Percentiles rank a stretch among this genome's conserved stretches.
Conservation (phyloP, 2,797 vertebrate species). For the Notamacropus eugenii region DNA sequence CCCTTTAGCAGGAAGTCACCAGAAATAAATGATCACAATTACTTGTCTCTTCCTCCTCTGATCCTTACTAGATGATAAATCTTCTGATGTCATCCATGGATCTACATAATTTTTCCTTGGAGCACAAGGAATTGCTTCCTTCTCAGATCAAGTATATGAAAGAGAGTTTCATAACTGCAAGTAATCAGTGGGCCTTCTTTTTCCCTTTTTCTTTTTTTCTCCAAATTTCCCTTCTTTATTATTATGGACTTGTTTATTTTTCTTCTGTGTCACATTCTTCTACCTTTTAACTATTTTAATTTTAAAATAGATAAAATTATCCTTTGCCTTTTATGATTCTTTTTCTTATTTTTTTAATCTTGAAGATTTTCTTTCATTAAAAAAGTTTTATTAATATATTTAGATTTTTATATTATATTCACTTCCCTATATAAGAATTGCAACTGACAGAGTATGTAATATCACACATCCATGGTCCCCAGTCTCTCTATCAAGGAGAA, state of each 20-base stretch:
- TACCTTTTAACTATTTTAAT: neutral
- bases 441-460: neutral
- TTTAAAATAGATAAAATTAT: neutral
- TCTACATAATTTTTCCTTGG: neutral
- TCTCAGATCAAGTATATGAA: neutral
- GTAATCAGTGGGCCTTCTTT: neutral
- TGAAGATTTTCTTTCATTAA: neutral
- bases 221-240: neutral
- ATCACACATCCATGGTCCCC: neutral
- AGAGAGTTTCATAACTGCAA: neutral
- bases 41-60: neutral
- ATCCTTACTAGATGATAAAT: neutral
- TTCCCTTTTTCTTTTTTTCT: neutral
- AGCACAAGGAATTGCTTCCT: neutral
- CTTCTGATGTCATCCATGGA: neutral
- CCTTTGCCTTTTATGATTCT: neutral
- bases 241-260: neutral
- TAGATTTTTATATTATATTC: neutral
- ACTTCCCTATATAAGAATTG: neutral
- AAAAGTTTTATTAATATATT: neutral
- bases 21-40: neutral
- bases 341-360: neutral
- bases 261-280: neutral
- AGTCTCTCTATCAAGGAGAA: neutral
- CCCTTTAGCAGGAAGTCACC: neutral